Evolutionary conservation across 2,888 invertebrate genomes (phyloP).

Genomic region (Synergus gifuensis): DNA sequence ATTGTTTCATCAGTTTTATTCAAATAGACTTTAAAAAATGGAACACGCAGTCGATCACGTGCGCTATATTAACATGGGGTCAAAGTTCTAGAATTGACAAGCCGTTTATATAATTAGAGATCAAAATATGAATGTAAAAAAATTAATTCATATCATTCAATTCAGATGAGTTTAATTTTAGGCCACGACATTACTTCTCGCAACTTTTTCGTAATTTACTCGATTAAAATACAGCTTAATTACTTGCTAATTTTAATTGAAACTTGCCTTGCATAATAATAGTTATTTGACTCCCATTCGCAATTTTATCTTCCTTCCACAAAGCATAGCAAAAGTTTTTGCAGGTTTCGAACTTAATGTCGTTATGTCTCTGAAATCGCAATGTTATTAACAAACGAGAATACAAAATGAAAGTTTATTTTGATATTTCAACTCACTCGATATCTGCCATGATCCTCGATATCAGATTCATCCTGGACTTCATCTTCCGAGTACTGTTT

Average conservation of each 20-base stretch:
- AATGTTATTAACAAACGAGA: constrained; percentile 20
- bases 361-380: constrained; percentile 62
- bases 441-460: constrained; percentile 60
- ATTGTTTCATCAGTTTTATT: background rate
- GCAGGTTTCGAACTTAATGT: constrained; percentile 66
- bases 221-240: background rate
- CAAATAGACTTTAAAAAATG: background rate
- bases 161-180: background rate
- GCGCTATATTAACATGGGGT: constrained; percentile 6
- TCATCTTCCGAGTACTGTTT: constrained; percentile 61
- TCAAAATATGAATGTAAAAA: constrained; percentile 5
- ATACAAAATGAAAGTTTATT: background rate
- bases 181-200: background rate
- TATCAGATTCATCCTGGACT: constrained; percentile 62
- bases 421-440: constrained; percentile 53
- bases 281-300: constrained; percentile 81
- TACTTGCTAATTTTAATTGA: background rate
- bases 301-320: constrained; percentile 82
- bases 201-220: background rate
- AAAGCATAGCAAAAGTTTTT: constrained; percentile 85
- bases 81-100: constrained; percentile 42
- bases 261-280: constrained; percentile 85
- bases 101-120: constrained; percentile 3
- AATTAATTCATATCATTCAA: constrained; percentile 18
- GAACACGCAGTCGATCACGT: background rate